Evolutionary conservation across 2,113 vertebrate species (phyloP).

Genomic region (Pycnonotus jocosus): DNA sequence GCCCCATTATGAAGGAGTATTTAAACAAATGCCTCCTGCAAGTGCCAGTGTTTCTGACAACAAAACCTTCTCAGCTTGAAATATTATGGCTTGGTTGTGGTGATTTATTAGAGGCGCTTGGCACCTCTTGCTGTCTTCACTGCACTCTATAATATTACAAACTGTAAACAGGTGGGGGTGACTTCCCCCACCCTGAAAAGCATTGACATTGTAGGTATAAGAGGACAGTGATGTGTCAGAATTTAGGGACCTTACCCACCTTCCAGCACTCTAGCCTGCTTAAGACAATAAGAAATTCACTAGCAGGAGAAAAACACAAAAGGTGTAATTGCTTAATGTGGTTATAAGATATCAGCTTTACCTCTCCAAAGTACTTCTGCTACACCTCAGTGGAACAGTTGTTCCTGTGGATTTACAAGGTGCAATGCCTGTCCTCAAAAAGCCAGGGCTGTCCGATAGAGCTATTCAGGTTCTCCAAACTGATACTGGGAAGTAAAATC

Average conservation of each 20-base stretch:
- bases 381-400: neutral
- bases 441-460: neutral
- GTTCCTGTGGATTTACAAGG: neutral
- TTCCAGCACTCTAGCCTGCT: neutral
- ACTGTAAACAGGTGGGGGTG: neutral
- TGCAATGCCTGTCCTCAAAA: neutral
- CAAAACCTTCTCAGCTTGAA: constrained; percentile 59
- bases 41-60: constrained; percentile 58
- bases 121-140: constrained; percentile 8
- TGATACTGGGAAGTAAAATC: neutral
- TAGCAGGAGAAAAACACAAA: neutral
- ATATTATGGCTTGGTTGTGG: constrained; percentile 27
- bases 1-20: constrained; percentile 54
- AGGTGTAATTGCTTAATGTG: neutral
- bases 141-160: constrained; percentile 57
- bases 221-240: neutral
- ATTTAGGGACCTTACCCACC: neutral
- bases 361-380: neutral
- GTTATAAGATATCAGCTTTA: neutral
- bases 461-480: neutral
- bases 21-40: constrained; percentile 59
- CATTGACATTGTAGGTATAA: constrained; percentile 4
- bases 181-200: neutral
- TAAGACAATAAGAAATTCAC: neutral
- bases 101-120: constrained; percentile 48